Base-by-base conservation (phyloP, 2,113 vertebrate species). In the Strix uralensis region DNA sequence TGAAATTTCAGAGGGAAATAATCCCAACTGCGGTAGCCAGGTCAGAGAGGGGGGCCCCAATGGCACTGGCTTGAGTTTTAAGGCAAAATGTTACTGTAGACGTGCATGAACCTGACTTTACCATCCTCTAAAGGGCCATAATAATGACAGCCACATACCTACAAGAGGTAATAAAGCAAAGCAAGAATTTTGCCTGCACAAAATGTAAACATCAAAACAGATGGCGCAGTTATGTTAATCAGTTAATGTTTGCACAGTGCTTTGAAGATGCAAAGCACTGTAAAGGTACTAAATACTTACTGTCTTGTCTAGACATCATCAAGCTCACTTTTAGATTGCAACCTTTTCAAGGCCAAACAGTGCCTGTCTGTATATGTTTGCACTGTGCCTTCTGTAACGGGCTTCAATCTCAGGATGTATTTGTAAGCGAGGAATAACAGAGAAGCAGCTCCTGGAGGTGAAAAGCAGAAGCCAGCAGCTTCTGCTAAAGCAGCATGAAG, bases 171-270 rank as follows among this genome's bases (percentile, higher is more conserved):
- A 96, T 91, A 94, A 91, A 95, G 93, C 84, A 87, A 94, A 92
- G 93, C 70, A 89, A 86, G 94, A 94, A 96, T 96, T 96, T 69
- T 85, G 89, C 97, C 89, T 94, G 89, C 84, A 91, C 92, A 94
- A 95, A 96, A 96, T 62, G 74, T 91, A 97, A 97, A 97, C 94
- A 97, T 85, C 96, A 95, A 96, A 95, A 96, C 97, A 97, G 96
- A 96, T 97, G 97, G 97, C 44, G 38, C 92, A 79, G 92, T 96
- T 97, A 97, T 95, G 97, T 89, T 97, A 96, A 95, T 93, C 94
- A 70, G 91, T 65, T 95, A 97, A 96, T 92, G 86, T 91, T 55
- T 91, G 77, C 91, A 75, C 79, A 86, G 84, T 38, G 86, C 96
- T 97, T 95, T 96, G 94, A 95, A 97, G 92, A 88, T 91, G 74